These are phyloP conservation scores for Diceros bicornis DNA, from an alignment of 2,797 vertebrate species.

Conservation along the genomic window DNA sequence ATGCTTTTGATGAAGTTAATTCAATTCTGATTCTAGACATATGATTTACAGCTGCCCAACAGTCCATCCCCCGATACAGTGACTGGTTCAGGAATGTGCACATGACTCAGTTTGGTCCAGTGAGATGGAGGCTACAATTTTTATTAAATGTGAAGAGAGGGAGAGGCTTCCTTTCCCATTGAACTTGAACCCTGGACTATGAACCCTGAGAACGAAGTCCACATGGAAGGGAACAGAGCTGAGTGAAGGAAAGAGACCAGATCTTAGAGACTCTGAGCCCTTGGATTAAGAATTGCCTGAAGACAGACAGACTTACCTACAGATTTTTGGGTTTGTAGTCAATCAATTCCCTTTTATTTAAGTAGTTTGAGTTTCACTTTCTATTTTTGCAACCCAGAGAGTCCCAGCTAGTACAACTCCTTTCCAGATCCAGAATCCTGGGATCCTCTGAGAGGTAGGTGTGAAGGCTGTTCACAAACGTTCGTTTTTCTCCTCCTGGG, in stretches of 20 bases:
- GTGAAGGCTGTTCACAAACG: neutral
- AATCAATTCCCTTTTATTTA: neutral
- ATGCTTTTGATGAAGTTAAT: constrained; percentile 47
- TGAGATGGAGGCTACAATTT: neutral
- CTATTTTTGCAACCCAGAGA: neutral
- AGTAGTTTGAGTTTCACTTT: constrained; percentile 7
- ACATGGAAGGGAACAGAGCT: neutral
- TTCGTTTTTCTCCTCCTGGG: neutral
- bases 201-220: neutral
- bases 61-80: neutral
- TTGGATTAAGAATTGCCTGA: neutral
- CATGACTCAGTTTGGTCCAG: neutral
- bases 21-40: neutral
- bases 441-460: neutral
- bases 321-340: neutral
- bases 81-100: neutral
- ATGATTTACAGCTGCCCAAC: neutral
- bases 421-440: neutral
- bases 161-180: neutral
- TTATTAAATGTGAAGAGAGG: neutral
- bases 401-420: neutral
- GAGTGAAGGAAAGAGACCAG: neutral
- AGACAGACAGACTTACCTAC: neutral
- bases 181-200: neutral
- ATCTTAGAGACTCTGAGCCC: neutral